Evolutionary conservation across 2,797 vertebrate genomes (phyloP).

Genomic region (Sebastes kiyomatsui): DNA sequence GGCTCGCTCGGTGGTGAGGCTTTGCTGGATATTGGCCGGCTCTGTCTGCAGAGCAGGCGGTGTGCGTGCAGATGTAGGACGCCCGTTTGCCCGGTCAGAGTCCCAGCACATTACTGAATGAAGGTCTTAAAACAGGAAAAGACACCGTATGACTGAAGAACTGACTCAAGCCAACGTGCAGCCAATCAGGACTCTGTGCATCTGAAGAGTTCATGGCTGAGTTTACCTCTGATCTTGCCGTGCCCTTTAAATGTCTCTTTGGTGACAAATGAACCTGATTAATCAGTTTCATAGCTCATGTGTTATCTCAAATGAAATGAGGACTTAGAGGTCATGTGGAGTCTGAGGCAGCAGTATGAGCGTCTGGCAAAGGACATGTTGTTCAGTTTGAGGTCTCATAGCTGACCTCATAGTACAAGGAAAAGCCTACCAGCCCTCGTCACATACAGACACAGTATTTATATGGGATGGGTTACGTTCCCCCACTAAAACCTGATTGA

Average conservation of each 20-base stretch:
- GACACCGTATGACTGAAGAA: neutral
- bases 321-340: slow-evolving; percentile 5
- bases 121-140: neutral
- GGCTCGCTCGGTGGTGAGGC: no score
- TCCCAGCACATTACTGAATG: neutral
- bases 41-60: no score
- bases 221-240: slow-evolving; percentile 33
- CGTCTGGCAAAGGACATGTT: neutral
- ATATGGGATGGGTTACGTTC: no score
- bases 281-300: slow-evolving; percentile 25
- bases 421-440: neutral
- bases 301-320: slow-evolving; percentile 37
- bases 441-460: neutral
- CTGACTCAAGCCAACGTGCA: neutral
- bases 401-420: neutral
- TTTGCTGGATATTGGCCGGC: no score
- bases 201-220: neutral
- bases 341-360: neutral
- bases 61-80: no score
- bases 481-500: no score
- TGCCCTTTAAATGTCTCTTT: slow-evolving; percentile 31
- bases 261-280: slow-evolving; percentile 35
- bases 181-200: neutral
- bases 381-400: neutral
- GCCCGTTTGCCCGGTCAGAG: neutral